Evolutionary conservation across 2,113 vertebrate genomes (phyloP).

Genomic region (Coregonus clupeaformis): DNA sequence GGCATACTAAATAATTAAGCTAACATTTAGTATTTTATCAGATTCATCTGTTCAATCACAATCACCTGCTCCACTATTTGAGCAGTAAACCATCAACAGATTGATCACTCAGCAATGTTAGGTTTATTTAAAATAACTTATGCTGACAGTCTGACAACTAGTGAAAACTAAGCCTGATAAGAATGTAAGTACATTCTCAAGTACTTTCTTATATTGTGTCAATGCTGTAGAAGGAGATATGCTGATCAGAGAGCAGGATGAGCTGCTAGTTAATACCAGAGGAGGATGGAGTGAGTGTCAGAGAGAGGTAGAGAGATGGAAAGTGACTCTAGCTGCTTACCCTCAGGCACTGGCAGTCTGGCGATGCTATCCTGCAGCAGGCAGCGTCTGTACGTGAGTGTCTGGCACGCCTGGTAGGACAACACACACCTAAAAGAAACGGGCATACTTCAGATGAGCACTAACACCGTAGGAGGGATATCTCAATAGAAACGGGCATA

Average conservation of each 20-base stretch:
- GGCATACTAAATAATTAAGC: constrained; percentile 11
- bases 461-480: constrained; percentile 16
- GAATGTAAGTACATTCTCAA: background rate
- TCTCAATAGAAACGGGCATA: constrained; percentile 24
- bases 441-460: background rate
- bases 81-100: background rate
- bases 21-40: background rate
- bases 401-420: constrained; percentile 95
- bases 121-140: background rate
- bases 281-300: constrained; percentile 4
- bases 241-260: background rate
- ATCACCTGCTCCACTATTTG: background rate
- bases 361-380: constrained; percentile 92
- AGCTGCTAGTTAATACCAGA: background rate
- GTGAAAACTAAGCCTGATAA: background rate
- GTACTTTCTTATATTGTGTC: background rate
- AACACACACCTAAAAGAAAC: constrained; percentile 86
- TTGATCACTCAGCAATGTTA: no score
- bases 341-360: constrained; percentile 85
- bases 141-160: background rate
- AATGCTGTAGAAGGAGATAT: background rate
- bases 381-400: constrained; percentile 89
- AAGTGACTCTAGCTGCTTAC: constrained; percentile 71
- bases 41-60: background rate
- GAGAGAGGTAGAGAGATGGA: constrained; percentile 47